These are phyloP conservation scores for Microtus pennsylvanicus DNA, from an alignment of 2,113 vertebrate genomes.

Conservation along the genomic window DNA sequence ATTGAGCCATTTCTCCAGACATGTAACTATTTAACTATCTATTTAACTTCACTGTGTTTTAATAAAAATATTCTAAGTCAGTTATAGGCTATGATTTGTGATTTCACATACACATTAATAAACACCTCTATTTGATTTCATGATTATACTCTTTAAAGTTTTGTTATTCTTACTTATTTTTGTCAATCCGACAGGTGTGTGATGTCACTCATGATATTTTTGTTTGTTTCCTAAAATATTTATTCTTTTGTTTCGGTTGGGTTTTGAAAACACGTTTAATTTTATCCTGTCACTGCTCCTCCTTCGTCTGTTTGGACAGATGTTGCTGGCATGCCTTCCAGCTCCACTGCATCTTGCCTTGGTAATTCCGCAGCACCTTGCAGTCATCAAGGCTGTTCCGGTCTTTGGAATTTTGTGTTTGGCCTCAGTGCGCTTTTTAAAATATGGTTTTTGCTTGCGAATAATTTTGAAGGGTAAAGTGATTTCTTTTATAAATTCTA, in stretches of 20 bases:
- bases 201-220: background rate
- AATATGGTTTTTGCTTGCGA: background rate
- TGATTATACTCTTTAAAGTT: background rate
- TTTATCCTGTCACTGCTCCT: background rate
- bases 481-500: background rate
- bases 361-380: background rate
- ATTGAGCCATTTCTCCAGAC: background rate
- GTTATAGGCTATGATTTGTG: background rate
- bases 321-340: background rate
- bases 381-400: background rate
- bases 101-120: background rate
- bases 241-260: background rate
- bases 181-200: background rate
- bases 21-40: background rate
- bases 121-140: background rate
- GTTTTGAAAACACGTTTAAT: background rate
- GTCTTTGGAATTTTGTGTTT: background rate
- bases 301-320: background rate
- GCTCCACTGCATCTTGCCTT: background rate
- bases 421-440: background rate
- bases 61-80: constrained; percentile 26
- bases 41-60: background rate
- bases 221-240: constrained; percentile 6
- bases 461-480: background rate
- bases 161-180: background rate